phyloP scores from a whole-genome alignment of 2,888 invertebrate species.

The Meandrusa payeni region DNA sequence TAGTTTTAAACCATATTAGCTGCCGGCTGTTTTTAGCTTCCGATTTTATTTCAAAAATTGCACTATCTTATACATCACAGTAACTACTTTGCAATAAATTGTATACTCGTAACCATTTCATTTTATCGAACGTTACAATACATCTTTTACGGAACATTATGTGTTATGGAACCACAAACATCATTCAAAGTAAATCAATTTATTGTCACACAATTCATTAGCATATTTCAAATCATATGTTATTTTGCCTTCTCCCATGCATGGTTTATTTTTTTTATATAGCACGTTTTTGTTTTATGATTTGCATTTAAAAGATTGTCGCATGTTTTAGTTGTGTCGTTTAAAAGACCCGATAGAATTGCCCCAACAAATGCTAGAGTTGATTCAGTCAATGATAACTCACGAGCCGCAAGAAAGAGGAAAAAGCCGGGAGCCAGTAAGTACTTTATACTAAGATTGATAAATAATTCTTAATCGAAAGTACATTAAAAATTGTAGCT shows the following conservation, averaged over 20 bases:
- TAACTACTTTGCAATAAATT: too few species aligned
- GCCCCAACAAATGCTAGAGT: constrained; percentile 48
- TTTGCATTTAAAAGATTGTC: constrained; percentile 33
- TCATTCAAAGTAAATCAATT: not conserved
- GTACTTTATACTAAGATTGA: constrained; percentile 41
- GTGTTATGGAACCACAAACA: too few species aligned
- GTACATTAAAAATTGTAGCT: too few species aligned
- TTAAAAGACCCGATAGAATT: constrained; percentile 85
- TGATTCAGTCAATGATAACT: constrained; percentile 48
- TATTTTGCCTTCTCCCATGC: constrained; percentile 1
- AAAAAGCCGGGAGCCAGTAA: constrained; percentile 86
- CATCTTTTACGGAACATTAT: too few species aligned
- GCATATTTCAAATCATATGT: not conserved
- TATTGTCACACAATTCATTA: constrained; percentile 14
- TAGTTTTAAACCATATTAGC: too few species aligned
- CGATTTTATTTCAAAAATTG: too few species aligned
- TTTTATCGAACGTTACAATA: too few species aligned
- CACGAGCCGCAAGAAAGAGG: constrained; percentile 82
- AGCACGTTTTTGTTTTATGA: constrained; percentile 28
- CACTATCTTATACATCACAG: too few species aligned
- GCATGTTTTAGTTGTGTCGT: constrained; percentile 88
- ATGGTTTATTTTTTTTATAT: constrained; percentile 27
- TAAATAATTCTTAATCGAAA: too few species aligned
- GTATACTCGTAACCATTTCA: too few species aligned
- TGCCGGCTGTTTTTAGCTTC: too few species aligned